Evolutionary conservation across 2,888 invertebrate genomes (phyloP).

Genomic region (Lepidochrysops patricia): DNA sequence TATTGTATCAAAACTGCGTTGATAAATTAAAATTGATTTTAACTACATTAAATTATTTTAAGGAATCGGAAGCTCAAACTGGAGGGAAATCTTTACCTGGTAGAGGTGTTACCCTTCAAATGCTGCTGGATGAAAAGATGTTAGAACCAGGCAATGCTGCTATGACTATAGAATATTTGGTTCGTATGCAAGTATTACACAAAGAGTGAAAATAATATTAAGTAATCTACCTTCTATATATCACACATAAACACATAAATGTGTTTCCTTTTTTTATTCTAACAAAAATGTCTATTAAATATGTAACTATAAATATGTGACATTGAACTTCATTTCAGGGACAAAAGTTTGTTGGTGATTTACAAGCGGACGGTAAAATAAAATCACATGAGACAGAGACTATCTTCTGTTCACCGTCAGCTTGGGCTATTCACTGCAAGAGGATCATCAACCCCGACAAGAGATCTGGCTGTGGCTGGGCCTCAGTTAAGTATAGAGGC

Average conservation of each 20-base stretch:
- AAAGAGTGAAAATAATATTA: background rate
- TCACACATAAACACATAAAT: no score
- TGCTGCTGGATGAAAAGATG: constrained; percentile 88
- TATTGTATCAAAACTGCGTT: no score
- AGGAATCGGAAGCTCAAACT: constrained; percentile 65
- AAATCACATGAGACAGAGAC: constrained; percentile 91
- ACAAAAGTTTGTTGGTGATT: constrained; percentile 90
- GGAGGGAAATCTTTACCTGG: constrained; percentile 71
- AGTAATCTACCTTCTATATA: no score
- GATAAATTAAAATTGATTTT: background rate
- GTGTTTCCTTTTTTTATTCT: background rate
- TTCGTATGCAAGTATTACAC: constrained; percentile 38
- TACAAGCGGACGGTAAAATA: constrained; percentile 90
- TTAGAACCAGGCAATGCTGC: constrained; percentile 87
- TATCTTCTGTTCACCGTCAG: constrained; percentile 90
- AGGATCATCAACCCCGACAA: constrained; percentile 92
- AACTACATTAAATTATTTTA: constrained; percentile 17
- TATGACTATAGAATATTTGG: constrained; percentile 93
- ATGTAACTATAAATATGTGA: background rate
- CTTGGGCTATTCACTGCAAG: constrained; percentile 95
- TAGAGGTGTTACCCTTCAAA: constrained; percentile 87
- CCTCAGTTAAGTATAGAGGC: constrained; percentile 90
- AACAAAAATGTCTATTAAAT: no score
- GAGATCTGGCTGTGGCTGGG: constrained; percentile 95
- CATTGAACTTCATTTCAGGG: constrained; percentile 71